phyloP scores from a whole-genome alignment of 1,140 invertebrate genomes.

The Lepidostoma basale region DNA sequence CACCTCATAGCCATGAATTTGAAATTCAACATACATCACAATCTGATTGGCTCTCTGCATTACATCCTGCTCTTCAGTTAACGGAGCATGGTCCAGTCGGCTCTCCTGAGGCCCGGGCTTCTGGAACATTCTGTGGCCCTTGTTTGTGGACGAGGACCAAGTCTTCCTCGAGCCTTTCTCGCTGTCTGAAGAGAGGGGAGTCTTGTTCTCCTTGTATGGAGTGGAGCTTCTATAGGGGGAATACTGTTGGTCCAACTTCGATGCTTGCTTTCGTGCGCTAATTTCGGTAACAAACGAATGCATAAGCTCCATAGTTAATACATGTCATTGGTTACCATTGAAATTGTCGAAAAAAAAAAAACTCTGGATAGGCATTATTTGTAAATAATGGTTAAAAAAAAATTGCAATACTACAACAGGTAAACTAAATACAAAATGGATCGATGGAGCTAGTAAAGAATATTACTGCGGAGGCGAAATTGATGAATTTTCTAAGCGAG shows the following conservation, averaged over 20 bases:
- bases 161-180: conserved; percentile 39
- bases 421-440: not conserved
- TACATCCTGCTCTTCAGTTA: conserved; percentile 75
- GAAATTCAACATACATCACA: conserved; percentile 74
- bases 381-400: not conserved
- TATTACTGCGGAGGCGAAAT: not conserved
- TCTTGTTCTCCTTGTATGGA: conserved; percentile 49
- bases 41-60: conserved; percentile 83
- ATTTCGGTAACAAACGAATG: conserved; percentile 8
- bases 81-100: conserved; percentile 63
- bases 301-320: conserved; percentile 10
- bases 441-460: conserved; percentile 10
- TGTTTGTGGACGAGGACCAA: conserved; percentile 27
- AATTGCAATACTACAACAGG: not conserved
- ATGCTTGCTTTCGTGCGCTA: conserved; percentile 38
- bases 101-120: conserved; percentile 53
- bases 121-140: conserved; percentile 29
- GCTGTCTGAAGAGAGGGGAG: conserved; percentile 38
- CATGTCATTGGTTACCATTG: no score
- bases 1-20: conserved; percentile 13
- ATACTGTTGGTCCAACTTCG: conserved; percentile 39
- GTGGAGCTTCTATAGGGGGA: conserved; percentile 37
- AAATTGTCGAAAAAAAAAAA: no score
- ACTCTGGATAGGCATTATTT: not conserved
- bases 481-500: not conserved